Evolutionary conservation across 1,140 invertebrate genomes (phyloP), one percentile per base, ranked within the genome.

Genomic region (Araneus ventricosus): DNA sequence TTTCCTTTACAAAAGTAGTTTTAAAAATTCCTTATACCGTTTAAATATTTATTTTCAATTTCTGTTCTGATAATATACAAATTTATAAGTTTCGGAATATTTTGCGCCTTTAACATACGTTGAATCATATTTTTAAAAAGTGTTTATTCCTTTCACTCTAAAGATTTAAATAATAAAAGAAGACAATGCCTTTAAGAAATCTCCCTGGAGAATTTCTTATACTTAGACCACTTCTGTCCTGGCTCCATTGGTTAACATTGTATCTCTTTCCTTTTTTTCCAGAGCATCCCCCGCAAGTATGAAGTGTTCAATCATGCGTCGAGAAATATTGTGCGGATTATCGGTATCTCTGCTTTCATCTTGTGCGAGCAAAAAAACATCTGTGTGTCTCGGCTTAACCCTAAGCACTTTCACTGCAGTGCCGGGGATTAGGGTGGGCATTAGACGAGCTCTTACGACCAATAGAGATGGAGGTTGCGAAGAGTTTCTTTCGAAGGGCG

Each of bases 261-360:
- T 41, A 80, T 24, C 37, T 3, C 8, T 80, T 82, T 24, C 17
- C 10, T 79, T 37, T 52, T 52, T 45, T 82, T 27, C 39, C 2
- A 6, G n/a, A n/a, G 80, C 45, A 52, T 17, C 59, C 57, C 30
- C 30, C 84, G 7, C 45, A 86, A 86, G 57, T 88, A 67, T 87
- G 34, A 87, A 61, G n/a, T 70, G 59, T 88, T 88, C 86, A 88
- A 88, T 88, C 86, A 88, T 70, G 86, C 86, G 86, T 63, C 59
- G 61, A 67, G 57, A 88, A 88, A 70, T 88, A 88, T 67, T 59
- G 84, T 88, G 34, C 20, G 86, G 86, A 88, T 88, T 88, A 88
- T 63, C 34, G 24, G 37, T 88, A 41, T 57, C 59, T 70, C 59
- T 61, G 45, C 30, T 61, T 37, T 86, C 57, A 37, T 59, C 84